Base-by-base conservation (phyloP, 2,797 vertebrate genomes). In the Sciurus vulgaris region DNA sequence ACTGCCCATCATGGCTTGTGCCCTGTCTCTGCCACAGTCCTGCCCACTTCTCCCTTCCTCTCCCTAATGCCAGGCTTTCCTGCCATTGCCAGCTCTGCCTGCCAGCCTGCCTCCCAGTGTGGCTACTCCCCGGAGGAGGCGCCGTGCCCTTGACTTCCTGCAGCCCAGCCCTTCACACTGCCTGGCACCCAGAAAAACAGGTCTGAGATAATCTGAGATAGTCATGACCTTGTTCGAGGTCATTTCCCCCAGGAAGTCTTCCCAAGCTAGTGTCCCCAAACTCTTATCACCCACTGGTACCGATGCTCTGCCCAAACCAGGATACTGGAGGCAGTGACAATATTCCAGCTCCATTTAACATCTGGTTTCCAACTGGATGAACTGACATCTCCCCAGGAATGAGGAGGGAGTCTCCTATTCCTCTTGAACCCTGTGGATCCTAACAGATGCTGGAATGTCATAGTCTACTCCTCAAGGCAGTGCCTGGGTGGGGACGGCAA, bases 181-280 rank as follows among this genome's bases (percentile, higher is more conserved):
- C 97, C 96, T 97, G 93, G 96, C 69, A 97, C 97, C 93, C 89
- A 92, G 72, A 76, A 97, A 92, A 97, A 67, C 83, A 89, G 67
- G 63, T 33, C 61, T 3, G 8, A 12, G 92, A 96, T 82, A 97
- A 97, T 33, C 61, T 3, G 8, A 12, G 92, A 96, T 82, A 97
- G 74, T 10, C 20, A 6, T 51, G 93, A 95, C 96, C 96, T 97
- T 94, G 28, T 38, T 85, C 94, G 95, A 95, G 94, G 97, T 93
- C 73, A 95, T 61, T 89, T 94, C 83, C 72, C 92, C 76, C 69
- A 91, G 41, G 81, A 82, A 90, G 72, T 47, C 73, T 90, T 83
- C 72, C 28, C 72, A 83, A 72, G 72, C 78, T 84, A 28, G 28
- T 41, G 20, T 18, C 72, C 73, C 61, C 65, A 72, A 49, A 76